Evolutionary conservation across 2,888 invertebrate genomes (phyloP), one percentile per base, ranked within the genome.

Genomic region (Blera fallax): DNA sequence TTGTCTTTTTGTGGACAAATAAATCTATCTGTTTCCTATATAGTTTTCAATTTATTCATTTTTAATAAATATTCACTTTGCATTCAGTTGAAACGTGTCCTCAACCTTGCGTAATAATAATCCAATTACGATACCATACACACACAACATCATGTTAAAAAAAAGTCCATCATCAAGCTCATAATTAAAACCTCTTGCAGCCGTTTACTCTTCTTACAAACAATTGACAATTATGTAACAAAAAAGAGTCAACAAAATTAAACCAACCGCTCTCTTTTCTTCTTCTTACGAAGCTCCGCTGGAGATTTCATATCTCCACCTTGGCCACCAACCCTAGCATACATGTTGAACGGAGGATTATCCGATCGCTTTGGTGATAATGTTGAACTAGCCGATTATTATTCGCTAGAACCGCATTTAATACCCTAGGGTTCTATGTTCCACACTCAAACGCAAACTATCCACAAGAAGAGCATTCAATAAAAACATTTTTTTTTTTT

Each of bases 251-350:
- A 52, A 62, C 0, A n/a, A 32, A 54, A 62, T 21, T 16, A 48
- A 58, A 88, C 87, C 56, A 89, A 91, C 90, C 91, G 91, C 21
- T 62, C 64, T 58, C 70, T 40, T 88, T 91, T 91, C 88, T 91
- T 91, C 87, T 91, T 91, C 81, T 91, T 90, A 32, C 91, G 89
- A 89, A 90, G 88, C 89, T 91, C 91, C 7, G 91, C 91, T 32
- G 91, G 91, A 72, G 91, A 91, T 83, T 91, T 91, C 88, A 91
- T 89, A 72, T 88, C 88, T 43, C 70, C 65, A 5, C 54, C 65
- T 14, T 50, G 14, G 14, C 70, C 62, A n/a, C 76, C 48, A 67
- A 85, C 84, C 50, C 84, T 80, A 32, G 84, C 80, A 80, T 84
- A 84, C 84, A 84, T 84, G n/a, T 58, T 32, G 21, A 56, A 43